Conservation (phyloP, 2,113 vertebrate species). For the Halichoeres trimaculatus region DNA sequence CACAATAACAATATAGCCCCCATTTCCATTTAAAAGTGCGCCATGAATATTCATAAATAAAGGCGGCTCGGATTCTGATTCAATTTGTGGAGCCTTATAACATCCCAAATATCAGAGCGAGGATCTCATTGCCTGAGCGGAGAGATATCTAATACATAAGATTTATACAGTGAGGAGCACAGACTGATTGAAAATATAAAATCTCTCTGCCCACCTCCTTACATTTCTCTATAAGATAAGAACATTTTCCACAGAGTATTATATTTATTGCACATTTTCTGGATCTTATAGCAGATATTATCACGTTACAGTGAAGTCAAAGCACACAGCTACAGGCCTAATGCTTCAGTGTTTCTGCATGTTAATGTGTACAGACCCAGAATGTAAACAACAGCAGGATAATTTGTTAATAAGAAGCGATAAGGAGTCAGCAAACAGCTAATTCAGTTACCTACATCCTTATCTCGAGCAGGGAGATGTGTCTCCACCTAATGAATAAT, state of each 20-base stretch:
- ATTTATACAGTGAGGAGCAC: constrained; percentile 37
- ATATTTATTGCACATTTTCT: constrained; percentile 6
- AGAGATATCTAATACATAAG: constrained; percentile 54
- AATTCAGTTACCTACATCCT: neutral
- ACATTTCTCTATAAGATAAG: constrained; percentile 40
- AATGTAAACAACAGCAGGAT: constrained; percentile 55
- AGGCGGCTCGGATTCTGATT: constrained; percentile 63
- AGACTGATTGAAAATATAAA: constrained; percentile 54
- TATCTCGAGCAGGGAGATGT: neutral
- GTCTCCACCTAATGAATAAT: constrained; percentile 33
- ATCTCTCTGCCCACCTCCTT: constrained; percentile 27
- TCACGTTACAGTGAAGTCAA: neutral
- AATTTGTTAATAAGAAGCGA: constrained; percentile 24
- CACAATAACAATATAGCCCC: constrained; percentile 63
- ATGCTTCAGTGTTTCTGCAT: constrained; percentile 20
- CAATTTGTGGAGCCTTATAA: constrained; percentile 58
- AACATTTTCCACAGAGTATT: constrained; percentile 19
- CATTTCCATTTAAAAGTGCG: constrained; percentile 65
- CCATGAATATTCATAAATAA: constrained; percentile 78
- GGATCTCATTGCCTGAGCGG: constrained; percentile 55
- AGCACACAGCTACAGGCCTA: constrained; percentile 12
- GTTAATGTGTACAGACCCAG: constrained; percentile 27
- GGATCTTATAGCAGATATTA: constrained; percentile 11
- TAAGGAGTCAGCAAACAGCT: constrained; percentile 33
- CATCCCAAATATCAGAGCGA: constrained; percentile 56